These are phyloP conservation scores for Stenichneumon culpator DNA, from an alignment of 2,888 invertebrate genomes.

Conservation along the genomic window DNA sequence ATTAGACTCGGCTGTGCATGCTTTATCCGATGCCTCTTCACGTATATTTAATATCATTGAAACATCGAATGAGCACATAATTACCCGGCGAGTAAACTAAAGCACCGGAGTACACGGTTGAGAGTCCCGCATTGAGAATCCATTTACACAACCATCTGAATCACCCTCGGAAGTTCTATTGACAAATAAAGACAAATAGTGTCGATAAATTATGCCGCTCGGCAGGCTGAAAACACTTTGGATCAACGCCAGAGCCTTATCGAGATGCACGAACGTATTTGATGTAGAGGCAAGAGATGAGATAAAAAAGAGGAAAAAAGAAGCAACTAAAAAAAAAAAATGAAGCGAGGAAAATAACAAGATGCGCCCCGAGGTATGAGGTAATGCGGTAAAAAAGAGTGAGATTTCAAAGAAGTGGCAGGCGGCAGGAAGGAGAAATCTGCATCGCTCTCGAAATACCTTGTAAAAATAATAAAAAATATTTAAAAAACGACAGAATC, in stretches of 20 bases:
- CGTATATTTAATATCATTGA: background rate
- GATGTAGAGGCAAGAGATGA: constrained; percentile 24
- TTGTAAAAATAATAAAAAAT: constrained; percentile 31
- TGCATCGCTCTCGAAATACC: constrained; percentile 45
- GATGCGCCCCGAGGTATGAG: constrained; percentile 49
- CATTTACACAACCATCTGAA: constrained; percentile 16
- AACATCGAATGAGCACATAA: background rate
- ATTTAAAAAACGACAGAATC: background rate
- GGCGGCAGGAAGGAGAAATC: constrained; percentile 8
- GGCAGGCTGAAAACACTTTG: constrained; percentile 75
- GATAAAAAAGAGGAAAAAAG: constrained; percentile 23
- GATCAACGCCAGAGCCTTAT: constrained; percentile 73
- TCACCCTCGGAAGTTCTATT: constrained; percentile 30
- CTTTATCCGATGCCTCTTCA: background rate
- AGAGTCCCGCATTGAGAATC: constrained; percentile 35
- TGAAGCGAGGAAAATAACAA: constrained; percentile 46
- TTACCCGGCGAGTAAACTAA: background rate
- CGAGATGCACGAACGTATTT: constrained; percentile 60
- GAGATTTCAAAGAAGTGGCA: background rate
- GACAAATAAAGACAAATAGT: constrained; percentile 66
- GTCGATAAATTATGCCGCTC: constrained; percentile 74
- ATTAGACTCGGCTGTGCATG: background rate
- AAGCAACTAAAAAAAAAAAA: constrained; percentile 23
- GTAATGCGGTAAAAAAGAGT: constrained; percentile 34
- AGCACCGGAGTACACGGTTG: background rate